A percentile compares a stretch with the other conserved stretches of the same genome.
These are phyloP conservation scores for Stigmatopora argus DNA, from an alignment of 2,113 vertebrate species.

Conservation along the genomic window DNA sequence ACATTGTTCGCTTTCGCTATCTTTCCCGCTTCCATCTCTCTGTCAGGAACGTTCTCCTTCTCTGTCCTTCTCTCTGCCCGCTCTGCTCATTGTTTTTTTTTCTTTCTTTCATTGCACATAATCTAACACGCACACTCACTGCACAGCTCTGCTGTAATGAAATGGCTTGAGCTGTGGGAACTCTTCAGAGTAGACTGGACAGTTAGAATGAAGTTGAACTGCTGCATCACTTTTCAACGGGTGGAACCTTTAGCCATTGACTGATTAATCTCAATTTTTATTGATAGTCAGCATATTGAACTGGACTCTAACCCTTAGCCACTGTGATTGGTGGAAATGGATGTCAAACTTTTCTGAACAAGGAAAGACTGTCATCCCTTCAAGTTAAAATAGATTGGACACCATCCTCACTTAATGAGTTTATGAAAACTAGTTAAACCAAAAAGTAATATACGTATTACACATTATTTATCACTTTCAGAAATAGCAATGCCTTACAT, in stretches of 20 bases:
- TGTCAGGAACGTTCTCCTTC: neutral
- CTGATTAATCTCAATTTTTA: neutral
- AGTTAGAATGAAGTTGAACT: slow-evolving; percentile 29
- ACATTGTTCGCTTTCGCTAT: slow-evolving; percentile 40
- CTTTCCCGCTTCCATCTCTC: slow-evolving; percentile 37
- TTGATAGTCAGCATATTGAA: neutral
- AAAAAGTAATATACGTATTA: no score
- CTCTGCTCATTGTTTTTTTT: slow-evolving; percentile 40
- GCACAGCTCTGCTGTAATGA: slow-evolving; percentile 17
- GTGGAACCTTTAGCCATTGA: slow-evolving; percentile 2
- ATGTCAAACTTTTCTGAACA: no score
- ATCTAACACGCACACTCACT: slow-evolving; percentile 14
- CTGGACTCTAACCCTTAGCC: neutral
- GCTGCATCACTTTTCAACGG: neutral
- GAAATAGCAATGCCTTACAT: no score
- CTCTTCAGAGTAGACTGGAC: slow-evolving; percentile 28
- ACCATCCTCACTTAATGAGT: no score
- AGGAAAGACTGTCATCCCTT: no score
- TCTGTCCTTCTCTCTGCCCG: slow-evolving; percentile 3
- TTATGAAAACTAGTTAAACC: no score
- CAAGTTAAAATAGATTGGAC: no score
- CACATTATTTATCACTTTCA: no score
- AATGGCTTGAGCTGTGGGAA: slow-evolving; percentile 45
- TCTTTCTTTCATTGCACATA: slow-evolving; percentile 29
- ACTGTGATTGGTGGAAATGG: no score